Evolutionary conservation across 2,888 invertebrate species (phyloP), one percentile per base, ranked within the genome.

Genomic region (Chymomyza amoena): DNA sequence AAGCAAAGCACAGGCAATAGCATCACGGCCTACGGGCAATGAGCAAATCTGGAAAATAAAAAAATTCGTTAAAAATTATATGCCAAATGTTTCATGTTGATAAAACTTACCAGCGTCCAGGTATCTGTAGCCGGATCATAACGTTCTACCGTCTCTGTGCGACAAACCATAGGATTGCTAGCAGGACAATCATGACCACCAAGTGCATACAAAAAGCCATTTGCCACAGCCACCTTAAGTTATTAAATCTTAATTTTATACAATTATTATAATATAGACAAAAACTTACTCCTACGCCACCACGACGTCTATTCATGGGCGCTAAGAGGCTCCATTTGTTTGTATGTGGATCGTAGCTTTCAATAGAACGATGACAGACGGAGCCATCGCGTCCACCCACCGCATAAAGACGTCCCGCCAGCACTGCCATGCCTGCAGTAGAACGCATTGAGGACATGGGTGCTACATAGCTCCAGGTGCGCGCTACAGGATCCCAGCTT

Each of bases 151-250:
- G 97, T 97, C 82, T 97, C 96, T 79, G 97, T 96, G 84, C 97
- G 93, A 68, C 94, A 94, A 4, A 97, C 96, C 68, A 95, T 94
- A 0, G 96, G 96, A 92, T 96, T 96, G 86, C 96, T 96, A 28
- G 97, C 96, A 0, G 98, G 97, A 10, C 97, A 97, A 91, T 98
- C 98, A 92, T 98, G 97, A 0, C 98, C 98, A 36, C 98, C 98
- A 75, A 98, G 93, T 1, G 97, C 98, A 92, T 98, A 98, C 64
- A 98, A 93, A 91, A 94, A 97, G 0, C 97, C 97, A 90, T 96
- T 96, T 39, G 96, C 95, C 0, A 97, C 97, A 68, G 97, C 96
- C 20, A 95, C 93, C 94, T 94, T 73, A 3, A 54, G 18, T 10
- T 13, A 13, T 16, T 1, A 52, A 13, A 52, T 32, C 6, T 32